Conservation (phyloP, 1,140 invertebrate species). For the Diuraphis noxia region DNA sequence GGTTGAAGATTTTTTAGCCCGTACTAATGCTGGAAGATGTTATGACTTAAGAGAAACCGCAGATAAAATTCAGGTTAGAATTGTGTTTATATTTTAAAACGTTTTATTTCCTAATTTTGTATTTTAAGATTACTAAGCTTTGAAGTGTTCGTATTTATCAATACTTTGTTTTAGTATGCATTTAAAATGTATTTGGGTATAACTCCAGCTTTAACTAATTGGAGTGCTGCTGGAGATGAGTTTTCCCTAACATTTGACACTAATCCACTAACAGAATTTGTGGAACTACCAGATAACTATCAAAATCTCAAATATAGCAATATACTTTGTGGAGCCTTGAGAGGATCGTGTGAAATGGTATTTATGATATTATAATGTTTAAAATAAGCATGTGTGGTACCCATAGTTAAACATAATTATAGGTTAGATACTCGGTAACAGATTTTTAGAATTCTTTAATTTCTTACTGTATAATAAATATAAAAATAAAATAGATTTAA, state of each 20-base stretch:
- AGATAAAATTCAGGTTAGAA: constrained; percentile 86
- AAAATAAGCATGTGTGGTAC: neutral
- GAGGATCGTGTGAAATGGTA: constrained; percentile 97
- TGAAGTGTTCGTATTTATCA: neutral
- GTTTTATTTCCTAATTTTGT: constrained; percentile 57
- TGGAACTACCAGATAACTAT: constrained; percentile 91
- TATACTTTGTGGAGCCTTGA: constrained; percentile 87
- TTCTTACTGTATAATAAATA: too few relatives aligned
- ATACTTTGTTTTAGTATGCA: constrained; percentile 63
- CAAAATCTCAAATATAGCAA: constrained; percentile 90
- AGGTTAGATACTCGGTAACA: neutral
- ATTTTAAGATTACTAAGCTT: neutral
- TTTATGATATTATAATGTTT: constrained; percentile 59
- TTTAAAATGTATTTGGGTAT: constrained; percentile 92
- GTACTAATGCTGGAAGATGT: constrained; percentile 87
- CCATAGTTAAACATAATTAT: neutral
- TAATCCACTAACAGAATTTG: constrained; percentile 98
- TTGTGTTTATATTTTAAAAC: neutral
- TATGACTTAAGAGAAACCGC: constrained; percentile 96
- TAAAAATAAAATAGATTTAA: neutral
- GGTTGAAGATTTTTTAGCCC: constrained; percentile 96
- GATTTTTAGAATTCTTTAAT: too few relatives aligned
- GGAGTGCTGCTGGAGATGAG: constrained; percentile 92
- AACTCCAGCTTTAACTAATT: constrained; percentile 87
- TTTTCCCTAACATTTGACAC: constrained; percentile 94